phyloP scores from a whole-genome alignment of 2,113 vertebrate genomes.

The Istiophorus platypterus region DNA sequence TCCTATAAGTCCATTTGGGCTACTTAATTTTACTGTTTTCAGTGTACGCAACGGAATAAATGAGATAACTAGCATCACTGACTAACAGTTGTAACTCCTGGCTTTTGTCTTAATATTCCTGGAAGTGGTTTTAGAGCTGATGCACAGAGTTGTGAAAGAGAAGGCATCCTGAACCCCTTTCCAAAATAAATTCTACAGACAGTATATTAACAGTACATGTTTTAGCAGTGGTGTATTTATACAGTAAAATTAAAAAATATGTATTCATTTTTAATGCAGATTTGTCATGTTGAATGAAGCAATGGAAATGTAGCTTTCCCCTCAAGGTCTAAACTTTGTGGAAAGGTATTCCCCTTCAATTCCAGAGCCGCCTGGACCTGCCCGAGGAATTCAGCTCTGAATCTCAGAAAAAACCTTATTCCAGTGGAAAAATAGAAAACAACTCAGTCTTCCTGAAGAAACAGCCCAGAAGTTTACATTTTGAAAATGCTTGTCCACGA shows the following conservation, averaged over 20 bases:
- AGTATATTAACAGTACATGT: neutral
- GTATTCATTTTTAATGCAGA: neutral
- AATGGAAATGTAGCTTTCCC: neutral
- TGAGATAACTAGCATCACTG: no score
- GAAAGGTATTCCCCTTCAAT: neutral
- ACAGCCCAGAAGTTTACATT: conserved; percentile 1
- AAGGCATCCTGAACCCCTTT: neutral
- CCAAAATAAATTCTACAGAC: neutral
- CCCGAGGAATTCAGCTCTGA: conserved; percentile 59
- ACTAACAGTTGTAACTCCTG: no score
- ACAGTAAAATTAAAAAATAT: neutral
- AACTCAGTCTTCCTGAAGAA: neutral
- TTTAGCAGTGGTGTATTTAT: neutral
- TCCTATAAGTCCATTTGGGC: no score
- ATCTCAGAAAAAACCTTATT: neutral
- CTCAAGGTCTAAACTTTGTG: neutral
- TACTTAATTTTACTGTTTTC: no score
- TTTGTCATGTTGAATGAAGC: neutral
- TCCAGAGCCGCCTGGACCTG: conserved; percentile 58
- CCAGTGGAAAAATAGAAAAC: neutral
- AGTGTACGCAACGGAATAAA: no score
- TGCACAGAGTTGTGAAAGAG: neutral
- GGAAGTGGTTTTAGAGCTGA: neutral
- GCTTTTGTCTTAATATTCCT: no score
- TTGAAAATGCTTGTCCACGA: no score